These are phyloP conservation scores for Heliocidaris tuberculata DNA, from an alignment of 35 echinoderm and acorn worm genomes.

Conservation along the genomic window DNA sequence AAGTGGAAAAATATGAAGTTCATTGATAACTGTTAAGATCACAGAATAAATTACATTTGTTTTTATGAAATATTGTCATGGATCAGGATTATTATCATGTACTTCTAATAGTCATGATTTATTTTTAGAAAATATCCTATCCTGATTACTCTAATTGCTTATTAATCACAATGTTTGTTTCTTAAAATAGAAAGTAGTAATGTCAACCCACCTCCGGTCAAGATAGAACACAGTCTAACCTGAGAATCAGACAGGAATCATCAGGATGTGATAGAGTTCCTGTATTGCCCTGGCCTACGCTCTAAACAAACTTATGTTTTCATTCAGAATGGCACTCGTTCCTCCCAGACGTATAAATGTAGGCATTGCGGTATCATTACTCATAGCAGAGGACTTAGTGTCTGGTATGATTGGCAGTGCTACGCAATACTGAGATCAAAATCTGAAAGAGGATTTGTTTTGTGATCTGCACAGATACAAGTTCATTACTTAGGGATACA, in stretches of 20 bases:
- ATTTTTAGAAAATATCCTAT: neutral
- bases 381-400: neutral
- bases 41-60: neutral
- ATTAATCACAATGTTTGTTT: neutral
- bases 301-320: slow-evolving; percentile 6
- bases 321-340: neutral
- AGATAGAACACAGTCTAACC: neutral
- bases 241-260: neutral
- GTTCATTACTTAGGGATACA: neutral
- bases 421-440: neutral
- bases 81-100: neutral
- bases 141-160: neutral
- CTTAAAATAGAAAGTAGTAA: neutral
- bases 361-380: slow-evolving; percentile 2
- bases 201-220: neutral
- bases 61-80: neutral
- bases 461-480: neutral
- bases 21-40: neutral
- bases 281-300: slow-evolving; percentile 7
- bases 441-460: slow-evolving; percentile 11
- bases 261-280: neutral
- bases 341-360: neutral
- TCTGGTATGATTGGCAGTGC: neutral
- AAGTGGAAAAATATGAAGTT: neutral
- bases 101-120: neutral